Evolutionary conservation across 1,140 invertebrate species (phyloP).

Genomic region (Thaumatotibia leucotreta): DNA sequence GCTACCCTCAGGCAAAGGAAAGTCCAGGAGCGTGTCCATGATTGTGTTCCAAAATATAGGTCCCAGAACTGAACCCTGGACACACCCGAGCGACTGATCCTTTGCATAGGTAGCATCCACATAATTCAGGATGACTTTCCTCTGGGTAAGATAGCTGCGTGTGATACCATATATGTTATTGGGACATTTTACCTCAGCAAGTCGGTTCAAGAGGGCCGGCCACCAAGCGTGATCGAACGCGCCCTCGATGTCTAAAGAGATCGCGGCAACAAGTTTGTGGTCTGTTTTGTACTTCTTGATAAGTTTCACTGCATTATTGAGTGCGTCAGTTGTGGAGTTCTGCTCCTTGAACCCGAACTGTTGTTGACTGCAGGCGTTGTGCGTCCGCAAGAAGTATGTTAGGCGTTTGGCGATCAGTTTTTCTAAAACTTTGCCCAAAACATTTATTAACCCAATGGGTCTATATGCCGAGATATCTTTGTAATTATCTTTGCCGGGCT

Average conservation of each 20-base stretch:
- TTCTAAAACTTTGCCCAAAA: constrained; percentile 30
- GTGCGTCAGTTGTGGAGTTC: constrained; percentile 17
- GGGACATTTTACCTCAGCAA: background rate
- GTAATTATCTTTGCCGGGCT: background rate
- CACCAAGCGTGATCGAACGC: constrained; percentile 36
- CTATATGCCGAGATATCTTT: background rate
- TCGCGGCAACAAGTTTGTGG: background rate
- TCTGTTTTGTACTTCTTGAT: constrained; percentile 1
- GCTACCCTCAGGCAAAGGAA: constrained; percentile 15
- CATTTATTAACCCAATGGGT: constrained; percentile 19
- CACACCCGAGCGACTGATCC: background rate
- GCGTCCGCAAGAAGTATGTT: no score
- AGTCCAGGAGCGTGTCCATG: constrained; percentile 23
- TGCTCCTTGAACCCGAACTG: constrained; percentile 32
- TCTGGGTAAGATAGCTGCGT: background rate
- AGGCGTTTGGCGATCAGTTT: constrained; percentile 21
- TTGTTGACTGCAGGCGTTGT: background rate
- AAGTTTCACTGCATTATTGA: constrained; percentile 13
- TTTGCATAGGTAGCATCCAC: background rate
- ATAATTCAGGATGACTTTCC: constrained; percentile 5
- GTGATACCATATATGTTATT: background rate
- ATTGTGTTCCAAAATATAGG: constrained; percentile 25
- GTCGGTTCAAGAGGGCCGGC: constrained; percentile 20
- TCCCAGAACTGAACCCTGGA: constrained; percentile 30
- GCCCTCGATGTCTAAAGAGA: constrained; percentile 32